These are phyloP conservation scores for Tribolium castaneum DNA, from an alignment of 1,140 invertebrate species.

Conservation along the genomic window DNA sequence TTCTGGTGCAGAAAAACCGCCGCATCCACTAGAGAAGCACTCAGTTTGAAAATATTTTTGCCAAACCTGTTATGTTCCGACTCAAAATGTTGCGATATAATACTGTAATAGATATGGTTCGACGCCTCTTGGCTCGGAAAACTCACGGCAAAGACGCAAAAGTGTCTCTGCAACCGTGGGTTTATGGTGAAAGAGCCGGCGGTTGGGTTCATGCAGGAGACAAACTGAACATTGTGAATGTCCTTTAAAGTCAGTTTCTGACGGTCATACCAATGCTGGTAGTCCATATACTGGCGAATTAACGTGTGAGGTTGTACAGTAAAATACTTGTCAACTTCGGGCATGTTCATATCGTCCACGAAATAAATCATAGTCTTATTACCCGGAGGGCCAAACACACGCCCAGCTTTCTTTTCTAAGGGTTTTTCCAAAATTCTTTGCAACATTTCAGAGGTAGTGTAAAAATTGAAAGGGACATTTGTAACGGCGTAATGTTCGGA, in stretches of 20 bases:
- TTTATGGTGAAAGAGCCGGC: conserved; percentile 96
- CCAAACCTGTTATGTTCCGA: conserved; percentile 77
- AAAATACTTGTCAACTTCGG: conserved; percentile 94
- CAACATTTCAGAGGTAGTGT: conserved; percentile 95
- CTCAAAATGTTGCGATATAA: conserved; percentile 81
- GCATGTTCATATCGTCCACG: conserved; percentile 98
- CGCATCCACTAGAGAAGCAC: conserved; percentile 73
- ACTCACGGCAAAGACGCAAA: conserved; percentile 90
- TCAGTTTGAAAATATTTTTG: conserved; percentile 69
- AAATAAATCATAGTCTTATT: conserved; percentile 94
- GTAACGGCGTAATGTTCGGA: conserved; percentile 84
- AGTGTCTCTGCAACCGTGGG: conserved; percentile 90
- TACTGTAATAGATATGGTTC: conserved; percentile 85
- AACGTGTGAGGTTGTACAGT: conserved; percentile 96
- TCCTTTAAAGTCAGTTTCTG: conserved; percentile 89
- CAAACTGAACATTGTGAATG: conserved; percentile 93
- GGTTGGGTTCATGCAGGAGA: conserved; percentile 96
- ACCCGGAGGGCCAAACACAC: conserved; percentile 92
- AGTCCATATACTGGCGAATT: conserved; percentile 94
- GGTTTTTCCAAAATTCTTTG: conserved; percentile 93
- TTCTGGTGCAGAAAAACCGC: conserved; percentile 84
- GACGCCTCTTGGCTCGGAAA: conserved; percentile 87
- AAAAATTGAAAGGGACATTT: conserved; percentile 95
- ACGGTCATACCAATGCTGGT: conserved; percentile 93
- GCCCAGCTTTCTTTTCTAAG: conserved; percentile 94